These are phyloP conservation scores for Sthenelais limicola DNA, from an alignment of 2,888 invertebrate species.

Conservation along the genomic window DNA sequence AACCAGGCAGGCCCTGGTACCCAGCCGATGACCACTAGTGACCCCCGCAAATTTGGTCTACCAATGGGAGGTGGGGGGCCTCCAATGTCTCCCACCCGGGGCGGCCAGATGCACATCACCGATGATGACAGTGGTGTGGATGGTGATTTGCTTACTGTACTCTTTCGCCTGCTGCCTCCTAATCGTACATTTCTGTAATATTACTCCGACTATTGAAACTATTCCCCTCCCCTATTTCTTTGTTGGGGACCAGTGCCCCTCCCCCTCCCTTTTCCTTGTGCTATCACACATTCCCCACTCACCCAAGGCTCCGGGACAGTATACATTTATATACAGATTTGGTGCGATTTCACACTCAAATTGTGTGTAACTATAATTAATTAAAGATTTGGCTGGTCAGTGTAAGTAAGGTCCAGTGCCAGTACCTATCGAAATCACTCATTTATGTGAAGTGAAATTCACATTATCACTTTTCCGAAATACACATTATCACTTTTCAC, in stretches of 20 bases:
- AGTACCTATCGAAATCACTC: too few relatives aligned
- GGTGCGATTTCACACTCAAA: too few relatives aligned
- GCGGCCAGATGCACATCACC: background rate
- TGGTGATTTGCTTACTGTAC: background rate
- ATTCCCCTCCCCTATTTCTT: background rate
- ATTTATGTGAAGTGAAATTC: too few relatives aligned
- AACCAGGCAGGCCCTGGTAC: conserved; percentile 57
- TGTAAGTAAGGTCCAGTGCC: too few relatives aligned
- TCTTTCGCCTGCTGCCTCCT: background rate
- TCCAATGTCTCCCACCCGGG: background rate
- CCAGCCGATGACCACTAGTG: conserved; percentile 57
- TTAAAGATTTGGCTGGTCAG: too few relatives aligned
- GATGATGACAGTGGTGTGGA: conserved; percentile 36
- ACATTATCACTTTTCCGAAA: too few relatives aligned
- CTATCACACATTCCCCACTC: too few relatives aligned
- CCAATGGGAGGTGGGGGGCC: background rate
- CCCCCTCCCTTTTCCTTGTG: background rate
- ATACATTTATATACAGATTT: background rate
- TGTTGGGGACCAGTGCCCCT: background rate
- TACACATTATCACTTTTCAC: too few relatives aligned
- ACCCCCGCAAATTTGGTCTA: conserved; percentile 43
- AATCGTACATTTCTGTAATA: background rate
- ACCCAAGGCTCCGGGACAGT: background rate
- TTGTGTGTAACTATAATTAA: too few relatives aligned
- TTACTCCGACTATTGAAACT: background rate